Conservation (phyloP, 2,113 vertebrate species). For the Entomyzon cyanotis region DNA sequence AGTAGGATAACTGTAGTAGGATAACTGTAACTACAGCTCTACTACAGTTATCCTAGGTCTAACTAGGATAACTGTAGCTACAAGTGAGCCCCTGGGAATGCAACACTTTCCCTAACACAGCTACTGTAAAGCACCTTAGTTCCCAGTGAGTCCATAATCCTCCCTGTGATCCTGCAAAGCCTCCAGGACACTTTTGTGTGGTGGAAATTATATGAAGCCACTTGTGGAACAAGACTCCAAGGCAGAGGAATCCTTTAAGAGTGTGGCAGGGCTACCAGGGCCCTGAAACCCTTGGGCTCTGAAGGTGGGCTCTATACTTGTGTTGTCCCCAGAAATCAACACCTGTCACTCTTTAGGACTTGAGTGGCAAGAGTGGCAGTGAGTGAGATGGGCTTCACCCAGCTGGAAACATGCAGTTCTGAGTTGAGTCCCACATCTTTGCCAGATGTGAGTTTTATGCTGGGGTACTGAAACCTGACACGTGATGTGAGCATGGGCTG, state of each 20-base stretch:
- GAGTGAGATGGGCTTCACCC: not conserved
- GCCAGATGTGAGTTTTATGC: not conserved
- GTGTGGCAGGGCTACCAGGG: not conserved
- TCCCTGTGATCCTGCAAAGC: not conserved
- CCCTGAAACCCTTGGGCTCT: not conserved
- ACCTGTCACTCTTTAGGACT: not conserved
- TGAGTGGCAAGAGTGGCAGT: not conserved
- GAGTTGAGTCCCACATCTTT: not conserved
- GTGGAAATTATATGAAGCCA: not conserved
- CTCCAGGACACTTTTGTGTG: not conserved
- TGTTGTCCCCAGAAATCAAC: not conserved
- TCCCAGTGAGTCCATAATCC: not conserved
- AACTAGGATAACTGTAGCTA: not conserved
- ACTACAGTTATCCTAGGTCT: too few species aligned
- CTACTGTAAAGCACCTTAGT: not conserved
- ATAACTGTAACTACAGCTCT: not conserved
- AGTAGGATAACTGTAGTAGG: not conserved
- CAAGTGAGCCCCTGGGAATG: not conserved
- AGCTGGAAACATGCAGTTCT: not conserved
- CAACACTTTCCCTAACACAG: not conserved
- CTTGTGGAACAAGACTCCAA: not conserved
- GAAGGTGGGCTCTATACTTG: not conserved
- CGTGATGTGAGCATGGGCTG: not conserved
- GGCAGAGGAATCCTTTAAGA: not conserved
- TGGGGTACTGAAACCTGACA: not conserved